These are phyloP conservation scores for Hedya salicella DNA, from an alignment of 2,888 invertebrate genomes.

Conservation along the genomic window DNA sequence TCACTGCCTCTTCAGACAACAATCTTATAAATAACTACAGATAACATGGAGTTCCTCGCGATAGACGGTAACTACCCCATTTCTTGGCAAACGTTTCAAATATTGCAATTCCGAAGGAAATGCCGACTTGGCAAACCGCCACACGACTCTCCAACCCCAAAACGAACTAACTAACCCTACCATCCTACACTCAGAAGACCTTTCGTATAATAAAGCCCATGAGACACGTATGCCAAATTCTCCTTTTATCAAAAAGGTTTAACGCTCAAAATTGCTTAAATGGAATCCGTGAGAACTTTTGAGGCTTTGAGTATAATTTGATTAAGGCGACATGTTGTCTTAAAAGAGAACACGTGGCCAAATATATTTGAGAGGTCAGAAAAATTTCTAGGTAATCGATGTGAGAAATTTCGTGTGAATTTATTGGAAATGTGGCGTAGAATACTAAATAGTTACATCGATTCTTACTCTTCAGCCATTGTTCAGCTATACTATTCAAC, in stretches of 20 bases:
- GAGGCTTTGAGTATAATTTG: slow-evolving; percentile 28
- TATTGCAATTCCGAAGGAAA: slow-evolving; percentile 28
- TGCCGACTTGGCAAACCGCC: slow-evolving; percentile 33
- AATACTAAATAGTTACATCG: not conserved
- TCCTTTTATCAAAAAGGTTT: not conserved
- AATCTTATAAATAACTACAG: slow-evolving; percentile 14
- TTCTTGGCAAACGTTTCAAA: slow-evolving; percentile 34
- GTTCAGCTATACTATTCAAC: too few species aligned
- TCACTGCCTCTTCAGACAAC: not conserved
- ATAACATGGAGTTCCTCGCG: slow-evolving; percentile 14
- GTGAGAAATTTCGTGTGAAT: not conserved
- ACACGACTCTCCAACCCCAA: not conserved
- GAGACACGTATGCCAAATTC: not conserved
- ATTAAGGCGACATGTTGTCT: slow-evolving; percentile 31
- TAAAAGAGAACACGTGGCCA: slow-evolving; percentile 20
- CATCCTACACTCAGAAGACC: not conserved
- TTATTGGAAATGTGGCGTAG: not conserved
- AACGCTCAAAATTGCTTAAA: not conserved
- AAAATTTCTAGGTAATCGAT: not conserved
- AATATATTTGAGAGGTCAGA: slow-evolving; percentile 12
- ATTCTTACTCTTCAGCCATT: not conserved
- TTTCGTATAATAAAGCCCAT: not conserved
- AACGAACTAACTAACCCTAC: not conserved
- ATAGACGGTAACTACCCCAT: slow-evolving; percentile 34
- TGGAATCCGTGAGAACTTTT: not conserved